Base-by-base conservation (phyloP, 1,140 invertebrate genomes). In the Drosophila seguyi region DNA sequence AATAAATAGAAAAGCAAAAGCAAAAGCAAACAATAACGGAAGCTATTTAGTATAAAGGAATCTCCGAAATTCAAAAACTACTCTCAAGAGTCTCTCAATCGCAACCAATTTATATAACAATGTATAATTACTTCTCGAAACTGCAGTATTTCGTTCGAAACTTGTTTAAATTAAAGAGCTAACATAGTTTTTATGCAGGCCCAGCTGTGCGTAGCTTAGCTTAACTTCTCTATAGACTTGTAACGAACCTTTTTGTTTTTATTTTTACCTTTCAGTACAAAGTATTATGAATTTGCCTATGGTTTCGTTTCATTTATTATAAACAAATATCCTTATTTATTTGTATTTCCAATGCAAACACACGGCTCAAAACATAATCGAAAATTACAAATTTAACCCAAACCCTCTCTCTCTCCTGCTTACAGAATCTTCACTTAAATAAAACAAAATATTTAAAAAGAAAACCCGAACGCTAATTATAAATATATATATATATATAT, bases 191-290 rank as follows among this genome's bases (percentile, higher is more conserved):
- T 25, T 25, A 25, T 47, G 44, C 44, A 25, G 56, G 27, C 20
- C 31, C 44, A 58, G 39, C 58, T 44, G 18, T 36, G 44, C 52
- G 38, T 66, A 83, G 20, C 47, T 53, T 66, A 83, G 20, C 47
- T 53, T 48, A 56, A 50, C 47, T 50, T 27, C 59, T 69, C 52
- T 73, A 50, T 76, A 72, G 72, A 41, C 62, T 55, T 66, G 52
- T 55, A 65, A 45, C 31, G 45, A 77, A 56, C n/a, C n/a, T n/a
- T 39, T 59, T 52, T 38, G 36, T 45, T 52, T 52, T 59, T 42
- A 62, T 60, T 65, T 78, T 81, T 81, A 90, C 84, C 85, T 72
- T 88, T 88, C 53, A 88, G 84, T 88, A 88, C 84, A 88, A 88
- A 65, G 52, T 56, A 63, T 66, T 67, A 67, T 68, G 42, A 86